Evolutionary conservation across 1,140 invertebrate species (phyloP), one percentile per base, ranked within the genome.

Genomic region (Panagrolaimus sp.): DNA sequence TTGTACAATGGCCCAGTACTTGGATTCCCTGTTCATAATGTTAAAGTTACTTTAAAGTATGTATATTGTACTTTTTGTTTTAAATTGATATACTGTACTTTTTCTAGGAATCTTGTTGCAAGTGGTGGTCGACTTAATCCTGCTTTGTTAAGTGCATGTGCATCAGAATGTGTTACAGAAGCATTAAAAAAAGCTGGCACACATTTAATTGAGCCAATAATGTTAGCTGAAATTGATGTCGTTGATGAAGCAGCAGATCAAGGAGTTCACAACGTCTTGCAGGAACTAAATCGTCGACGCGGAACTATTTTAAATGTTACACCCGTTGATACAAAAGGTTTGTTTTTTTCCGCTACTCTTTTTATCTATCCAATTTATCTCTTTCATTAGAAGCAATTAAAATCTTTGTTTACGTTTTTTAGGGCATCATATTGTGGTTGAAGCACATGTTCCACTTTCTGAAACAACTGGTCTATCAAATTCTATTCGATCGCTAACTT

Each of bases 41-140:
- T 92, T 0, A 87, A 90, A 23, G 87, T 90, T 0, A 86, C 89
- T 0, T 89, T 93, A 73, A 91, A 91, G 73, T 77, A 53, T 27
- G 64, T 66, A n/a, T n/a, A n/a, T n/a, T n/a, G n/a, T n/a, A n/a
- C n/a, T n/a, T n/a, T n/a, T n/a, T n/a, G n/a, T n/a, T n/a, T n/a
- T n/a, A n/a, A n/a, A n/a, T n/a, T n/a, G n/a, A n/a, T n/a, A 13
- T 57, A 20, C 25, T 16, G n/a, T n/a, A n/a, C 20, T 20, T 25
- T 57, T 57, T 67, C 0, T 31, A 67, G 66, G 23, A 43, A 63
- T 16, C 42, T 67, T 25, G 42, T 31, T 20, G 48, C 43, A 14
- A 67, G 66, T 25, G 66, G 66, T 44, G 66, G 66, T 46, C 47
- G 51, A 27, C 27, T 67, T 20, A 63, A 43, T 46, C 48, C 66